Evolutionary conservation across 2,113 vertebrate genomes (phyloP).

Genomic region (Aspidoscelis tigris): DNA sequence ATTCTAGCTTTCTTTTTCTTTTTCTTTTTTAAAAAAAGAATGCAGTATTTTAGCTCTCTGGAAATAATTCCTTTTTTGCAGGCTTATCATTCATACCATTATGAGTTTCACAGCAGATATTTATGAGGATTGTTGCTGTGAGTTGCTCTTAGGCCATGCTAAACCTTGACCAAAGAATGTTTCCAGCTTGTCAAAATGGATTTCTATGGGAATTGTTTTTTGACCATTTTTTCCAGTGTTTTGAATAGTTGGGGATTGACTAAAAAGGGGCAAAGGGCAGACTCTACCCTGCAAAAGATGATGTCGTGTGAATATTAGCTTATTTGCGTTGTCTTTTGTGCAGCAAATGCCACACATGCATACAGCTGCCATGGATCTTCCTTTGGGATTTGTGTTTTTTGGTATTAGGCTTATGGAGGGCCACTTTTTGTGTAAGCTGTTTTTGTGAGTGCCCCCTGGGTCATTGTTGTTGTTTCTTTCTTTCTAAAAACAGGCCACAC

Average conservation of each 20-base stretch:
- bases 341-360: no score
- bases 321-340: no score
- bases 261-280: background rate
- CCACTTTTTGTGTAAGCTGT: no score
- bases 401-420: no score
- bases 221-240: background rate
- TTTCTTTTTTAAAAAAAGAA: constrained; percentile 2
- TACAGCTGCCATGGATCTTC: no score
- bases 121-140: background rate
- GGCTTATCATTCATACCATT: background rate
- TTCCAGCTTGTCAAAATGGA: background rate
- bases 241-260: background rate
- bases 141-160: background rate
- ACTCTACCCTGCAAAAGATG: background rate
- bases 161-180: background rate
- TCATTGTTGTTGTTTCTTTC: no score
- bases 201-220: background rate
- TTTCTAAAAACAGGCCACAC: no score
- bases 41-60: background rate
- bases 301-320: background rate
- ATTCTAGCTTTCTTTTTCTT: constrained; percentile 5
- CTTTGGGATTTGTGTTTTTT: no score
- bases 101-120: background rate
- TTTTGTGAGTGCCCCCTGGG: no score
- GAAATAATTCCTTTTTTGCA: constrained; percentile 3